Evolutionary conservation across 2,888 invertebrate species (phyloP).

Genomic region (Gisinianus flammeolus): DNA sequence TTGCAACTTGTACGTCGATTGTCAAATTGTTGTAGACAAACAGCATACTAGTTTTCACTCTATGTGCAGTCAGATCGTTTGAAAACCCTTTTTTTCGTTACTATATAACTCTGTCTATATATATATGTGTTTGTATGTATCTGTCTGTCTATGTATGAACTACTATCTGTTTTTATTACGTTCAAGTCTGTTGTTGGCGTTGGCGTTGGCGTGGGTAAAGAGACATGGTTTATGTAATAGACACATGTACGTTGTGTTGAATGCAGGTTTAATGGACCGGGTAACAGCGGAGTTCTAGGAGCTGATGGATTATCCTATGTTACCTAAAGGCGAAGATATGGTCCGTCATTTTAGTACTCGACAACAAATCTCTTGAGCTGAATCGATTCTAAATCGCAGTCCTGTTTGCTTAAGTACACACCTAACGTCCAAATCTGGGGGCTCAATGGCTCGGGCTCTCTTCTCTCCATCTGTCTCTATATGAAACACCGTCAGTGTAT

Average conservation of each 20-base stretch:
- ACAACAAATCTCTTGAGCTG: constrained; percentile 38
- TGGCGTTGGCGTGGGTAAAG: background rate
- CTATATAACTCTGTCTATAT: background rate
- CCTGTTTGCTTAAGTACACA: constrained; percentile 22
- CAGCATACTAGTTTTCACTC: background rate
- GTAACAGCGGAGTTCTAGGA: constrained; percentile 45
- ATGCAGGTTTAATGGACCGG: constrained; percentile 49
- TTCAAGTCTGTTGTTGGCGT: background rate
- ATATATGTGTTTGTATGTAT: background rate
- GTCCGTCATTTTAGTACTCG: constrained; percentile 36
- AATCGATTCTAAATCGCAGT: constrained; percentile 37
- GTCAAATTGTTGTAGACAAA: background rate
- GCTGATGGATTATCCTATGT: constrained; percentile 51
- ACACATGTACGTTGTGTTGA: constrained; percentile 22
- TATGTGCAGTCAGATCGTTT: too few species aligned
- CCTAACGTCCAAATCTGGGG: background rate
- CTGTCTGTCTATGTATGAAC: background rate
- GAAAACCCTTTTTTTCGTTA: background rate
- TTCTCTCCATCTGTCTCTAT: constrained; percentile 8
- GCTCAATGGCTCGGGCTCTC: background rate
- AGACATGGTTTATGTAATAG: constrained; percentile 21
- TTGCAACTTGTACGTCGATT: background rate
- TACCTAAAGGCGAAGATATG: constrained; percentile 42
- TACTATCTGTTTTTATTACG: background rate
- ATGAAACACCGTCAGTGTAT: background rate